These are phyloP conservation scores for Iselma pallidipennis DNA, from an alignment of 2,888 invertebrate genomes.

Conservation along the genomic window DNA sequence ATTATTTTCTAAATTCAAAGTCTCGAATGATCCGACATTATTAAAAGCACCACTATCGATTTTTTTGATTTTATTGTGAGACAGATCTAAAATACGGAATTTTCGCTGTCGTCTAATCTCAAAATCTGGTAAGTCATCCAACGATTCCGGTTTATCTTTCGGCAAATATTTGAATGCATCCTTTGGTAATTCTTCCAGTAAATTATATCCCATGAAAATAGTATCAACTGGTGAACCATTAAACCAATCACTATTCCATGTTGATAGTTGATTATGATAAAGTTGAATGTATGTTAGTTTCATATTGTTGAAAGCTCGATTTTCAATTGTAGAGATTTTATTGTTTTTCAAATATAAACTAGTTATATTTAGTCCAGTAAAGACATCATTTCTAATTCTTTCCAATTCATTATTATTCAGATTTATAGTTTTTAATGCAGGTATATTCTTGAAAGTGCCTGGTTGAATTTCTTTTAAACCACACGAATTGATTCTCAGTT, in stretches of 20 bases:
- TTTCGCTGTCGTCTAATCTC: background rate
- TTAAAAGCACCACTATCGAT: background rate
- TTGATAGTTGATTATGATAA: slow-evolving; percentile 32
- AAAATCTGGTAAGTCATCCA: background rate
- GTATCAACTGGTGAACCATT: slow-evolving; percentile 25
- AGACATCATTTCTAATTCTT: slow-evolving; percentile 30
- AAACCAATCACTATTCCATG: slow-evolving; percentile 39
- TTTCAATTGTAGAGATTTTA: slow-evolving; percentile 31
- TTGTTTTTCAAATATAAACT: slow-evolving; percentile 33
- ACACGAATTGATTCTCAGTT: slow-evolving; percentile 12
- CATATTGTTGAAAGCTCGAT: slow-evolving; percentile 36
- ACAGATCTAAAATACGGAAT: background rate
- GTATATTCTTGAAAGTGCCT: slow-evolving; percentile 29
- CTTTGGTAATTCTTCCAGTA: slow-evolving; percentile 26
- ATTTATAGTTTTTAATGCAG: slow-evolving; percentile 30
- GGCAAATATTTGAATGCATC: slow-evolving; percentile 30
- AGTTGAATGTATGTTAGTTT: slow-evolving; percentile 34
- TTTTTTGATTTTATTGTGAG: background rate
- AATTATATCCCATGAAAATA: background rate
- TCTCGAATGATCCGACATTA: background rate
- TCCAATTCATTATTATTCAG: slow-evolving; percentile 33
- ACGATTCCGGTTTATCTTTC: background rate
- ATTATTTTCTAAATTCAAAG: background rate
- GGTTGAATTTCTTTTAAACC: slow-evolving; percentile 22
- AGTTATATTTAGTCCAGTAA: slow-evolving; percentile 29